phyloP scores from a whole-genome alignment of 2,113 vertebrate species.

The Charina bottae region DNA sequence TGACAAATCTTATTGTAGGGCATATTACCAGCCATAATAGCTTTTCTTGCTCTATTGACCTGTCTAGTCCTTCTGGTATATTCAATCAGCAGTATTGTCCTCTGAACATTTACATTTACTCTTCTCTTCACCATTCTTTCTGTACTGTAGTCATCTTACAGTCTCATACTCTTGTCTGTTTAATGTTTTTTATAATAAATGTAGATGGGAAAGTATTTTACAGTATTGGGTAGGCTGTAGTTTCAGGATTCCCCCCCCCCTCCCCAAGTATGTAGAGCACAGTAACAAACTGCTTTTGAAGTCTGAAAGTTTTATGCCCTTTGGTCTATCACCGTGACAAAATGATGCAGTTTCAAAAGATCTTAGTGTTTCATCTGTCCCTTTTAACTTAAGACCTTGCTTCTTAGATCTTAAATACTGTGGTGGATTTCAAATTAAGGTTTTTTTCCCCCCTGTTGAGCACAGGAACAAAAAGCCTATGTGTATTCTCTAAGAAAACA shows the following conservation, averaged over 20 bases:
- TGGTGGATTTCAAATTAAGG: conserved; percentile 27
- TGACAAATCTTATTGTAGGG: conserved; percentile 13
- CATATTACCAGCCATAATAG: neutral
- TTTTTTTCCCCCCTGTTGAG: neutral
- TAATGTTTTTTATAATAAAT: conserved; percentile 48
- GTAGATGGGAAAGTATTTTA: conserved; percentile 46
- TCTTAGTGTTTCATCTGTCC: conserved; percentile 47
- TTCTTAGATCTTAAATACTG: conserved; percentile 24
- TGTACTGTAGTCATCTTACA: conserved; percentile 34
- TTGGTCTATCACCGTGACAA: conserved; percentile 55
- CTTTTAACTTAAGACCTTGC: neutral
- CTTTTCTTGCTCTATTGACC: conserved; percentile 49
- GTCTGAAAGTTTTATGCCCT: conserved; percentile 45
- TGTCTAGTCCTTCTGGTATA: conserved; percentile 33
- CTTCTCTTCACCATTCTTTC: neutral
- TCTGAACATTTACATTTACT: conserved; percentile 19
- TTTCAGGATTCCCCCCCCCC: conserved; percentile 24
- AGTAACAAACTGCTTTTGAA: conserved; percentile 54
- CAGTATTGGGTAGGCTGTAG: conserved; percentile 23
- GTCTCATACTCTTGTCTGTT: conserved; percentile 3
- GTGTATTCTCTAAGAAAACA: neutral
- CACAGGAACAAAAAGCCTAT: conserved; percentile 4
- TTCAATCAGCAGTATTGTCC: conserved; percentile 45
- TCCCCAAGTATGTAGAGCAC: conserved; percentile 44
- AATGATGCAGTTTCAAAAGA: conserved; percentile 38